Conservation (phyloP, 2,888 invertebrate species). For the Notodonta dromedarius region DNA sequence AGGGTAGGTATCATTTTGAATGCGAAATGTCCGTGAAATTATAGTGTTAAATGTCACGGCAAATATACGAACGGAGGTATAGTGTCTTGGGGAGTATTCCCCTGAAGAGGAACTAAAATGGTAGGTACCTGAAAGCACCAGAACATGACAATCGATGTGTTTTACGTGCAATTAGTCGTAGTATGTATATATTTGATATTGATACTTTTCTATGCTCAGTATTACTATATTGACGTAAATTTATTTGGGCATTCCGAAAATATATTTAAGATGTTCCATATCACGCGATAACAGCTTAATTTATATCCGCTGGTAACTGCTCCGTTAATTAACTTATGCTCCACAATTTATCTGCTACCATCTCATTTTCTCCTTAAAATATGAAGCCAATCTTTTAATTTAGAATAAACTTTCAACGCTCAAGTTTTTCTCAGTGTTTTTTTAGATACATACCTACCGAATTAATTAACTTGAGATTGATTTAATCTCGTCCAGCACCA, state of each 20-base stretch:
- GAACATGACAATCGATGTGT: too few relatives aligned
- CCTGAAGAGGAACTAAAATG: too few relatives aligned
- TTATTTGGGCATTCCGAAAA: neutral
- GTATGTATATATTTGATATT: too few relatives aligned
- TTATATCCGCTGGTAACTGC: neutral
- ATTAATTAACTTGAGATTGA: constrained; percentile 72
- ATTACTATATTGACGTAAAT: too few relatives aligned
- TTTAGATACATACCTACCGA: constrained; percentile 58
- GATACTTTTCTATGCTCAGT: too few relatives aligned
- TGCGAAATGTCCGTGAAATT: neutral
- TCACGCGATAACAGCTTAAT: neutral
- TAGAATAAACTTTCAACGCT: constrained; percentile 21
- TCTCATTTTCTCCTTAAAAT: constrained; percentile 18
- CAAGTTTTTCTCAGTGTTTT: constrained; percentile 37
- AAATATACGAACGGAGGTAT: too few relatives aligned
- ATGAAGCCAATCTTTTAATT: constrained; percentile 32
- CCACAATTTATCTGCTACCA: constrained; percentile 6
- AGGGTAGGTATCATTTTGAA: neutral
- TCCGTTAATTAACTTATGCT: constrained; percentile 3
- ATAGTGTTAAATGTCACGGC: too few relatives aligned
- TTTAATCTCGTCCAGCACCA: constrained; percentile 68
- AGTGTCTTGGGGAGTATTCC: too few relatives aligned
- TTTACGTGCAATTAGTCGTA: too few relatives aligned
- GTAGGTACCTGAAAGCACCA: too few relatives aligned
- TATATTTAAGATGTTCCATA: constrained; percentile 19